phyloP scores from a whole-genome alignment of 1,140 invertebrate species.

The Mesaphorura yosii region DNA sequence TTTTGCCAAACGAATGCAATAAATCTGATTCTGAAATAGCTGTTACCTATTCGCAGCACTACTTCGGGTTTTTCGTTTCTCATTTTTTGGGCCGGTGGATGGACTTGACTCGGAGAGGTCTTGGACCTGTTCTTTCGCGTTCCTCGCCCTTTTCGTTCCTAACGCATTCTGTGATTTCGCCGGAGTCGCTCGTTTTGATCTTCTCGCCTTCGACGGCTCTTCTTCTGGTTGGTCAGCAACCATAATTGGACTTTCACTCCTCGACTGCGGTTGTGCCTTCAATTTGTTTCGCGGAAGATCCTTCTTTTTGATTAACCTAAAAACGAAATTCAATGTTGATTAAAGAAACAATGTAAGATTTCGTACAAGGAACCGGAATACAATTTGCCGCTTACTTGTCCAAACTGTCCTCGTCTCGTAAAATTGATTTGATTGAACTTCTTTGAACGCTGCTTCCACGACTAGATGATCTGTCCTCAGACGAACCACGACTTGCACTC shows the following conservation, averaged over 20 bases:
- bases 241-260: background rate
- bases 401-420: slow-evolving; percentile 6
- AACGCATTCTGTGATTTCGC: slow-evolving; percentile 1
- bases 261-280: background rate
- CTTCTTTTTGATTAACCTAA: slow-evolving; percentile 1
- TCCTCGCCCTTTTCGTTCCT: background rate
- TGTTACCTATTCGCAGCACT: slow-evolving; percentile 21
- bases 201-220: slow-evolving; percentile 7
- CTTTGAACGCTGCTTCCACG: slow-evolving; percentile 26
- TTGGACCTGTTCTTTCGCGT: background rate
- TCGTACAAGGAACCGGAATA: background rate
- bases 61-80: slow-evolving; percentile 28
- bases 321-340: background rate
- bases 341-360: background rate
- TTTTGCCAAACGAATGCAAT: background rate
- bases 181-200: slow-evolving; percentile 20
- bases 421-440: background rate
- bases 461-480: slow-evolving; percentile 28
- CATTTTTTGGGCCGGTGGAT: slow-evolving; percentile 21
- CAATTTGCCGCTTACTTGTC: slow-evolving; percentile 24
- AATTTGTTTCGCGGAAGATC: slow-evolving; percentile 9
- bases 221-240: slow-evolving; percentile 13
- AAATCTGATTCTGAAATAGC: background rate
- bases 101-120: background rate
- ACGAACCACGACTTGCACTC: slow-evolving; percentile 22